Conservation (phyloP, 2,113 vertebrate species). For the Oncorhynchus nerka region DNA sequence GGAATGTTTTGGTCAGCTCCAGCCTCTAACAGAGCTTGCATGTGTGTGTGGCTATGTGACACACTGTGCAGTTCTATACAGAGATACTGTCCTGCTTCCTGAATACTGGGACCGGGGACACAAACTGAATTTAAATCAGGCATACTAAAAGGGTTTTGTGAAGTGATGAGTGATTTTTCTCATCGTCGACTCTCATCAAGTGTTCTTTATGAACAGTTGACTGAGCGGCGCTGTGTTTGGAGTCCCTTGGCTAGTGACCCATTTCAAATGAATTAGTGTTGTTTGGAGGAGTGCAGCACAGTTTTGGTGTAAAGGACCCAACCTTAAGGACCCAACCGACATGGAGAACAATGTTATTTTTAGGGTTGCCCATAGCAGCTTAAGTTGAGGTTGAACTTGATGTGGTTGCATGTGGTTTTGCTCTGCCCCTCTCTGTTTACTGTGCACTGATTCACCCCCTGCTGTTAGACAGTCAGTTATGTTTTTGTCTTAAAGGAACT, state of each 20-base stretch:
- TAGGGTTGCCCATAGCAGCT: constrained; percentile 13
- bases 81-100: constrained; percentile 23
- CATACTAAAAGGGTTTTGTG: constrained; percentile 36
- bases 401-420: constrained; percentile 46
- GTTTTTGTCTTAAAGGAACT: neutral
- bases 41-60: constrained; percentile 33
- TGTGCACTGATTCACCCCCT: constrained; percentile 34
- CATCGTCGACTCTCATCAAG: constrained; percentile 5
- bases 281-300: constrained; percentile 11
- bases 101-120: constrained; percentile 35
- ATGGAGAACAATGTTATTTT: constrained; percentile 7
- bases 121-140: constrained; percentile 43
- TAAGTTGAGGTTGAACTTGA: constrained; percentile 48
- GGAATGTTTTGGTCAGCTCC: constrained; percentile 62
- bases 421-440: constrained; percentile 41
- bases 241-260: constrained; percentile 24
- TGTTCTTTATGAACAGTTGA: constrained; percentile 22
- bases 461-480: neutral
- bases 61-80: constrained; percentile 37
- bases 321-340: neutral
- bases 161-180: constrained; percentile 10
- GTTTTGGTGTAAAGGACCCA: neutral
- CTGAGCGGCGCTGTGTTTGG: constrained; percentile 26
- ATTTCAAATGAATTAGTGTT: constrained; percentile 1
- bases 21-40: constrained; percentile 48